Percentiles rank a stretch among this genome's conserved stretches.
These are phyloP conservation scores for Xestobium rufovillosum DNA, from an alignment of 2,888 invertebrate species.

Conservation along the genomic window DNA sequence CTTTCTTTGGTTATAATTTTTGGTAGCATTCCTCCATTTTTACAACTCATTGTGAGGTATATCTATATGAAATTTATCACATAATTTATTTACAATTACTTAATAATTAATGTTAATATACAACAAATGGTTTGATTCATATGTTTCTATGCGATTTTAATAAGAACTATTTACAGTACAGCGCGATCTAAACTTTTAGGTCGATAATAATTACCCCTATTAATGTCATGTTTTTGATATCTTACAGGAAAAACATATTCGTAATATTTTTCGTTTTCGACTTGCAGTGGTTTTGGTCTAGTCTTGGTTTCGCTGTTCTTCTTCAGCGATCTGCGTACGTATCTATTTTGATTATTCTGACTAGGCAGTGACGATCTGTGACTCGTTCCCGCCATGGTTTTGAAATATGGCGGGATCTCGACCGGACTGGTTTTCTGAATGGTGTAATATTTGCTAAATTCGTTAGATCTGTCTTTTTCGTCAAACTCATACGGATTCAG, in stretches of 20 bases:
- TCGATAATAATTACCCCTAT: conserved; percentile 37
- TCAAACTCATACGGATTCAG: conserved; percentile 36
- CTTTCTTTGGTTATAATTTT: too few relatives aligned
- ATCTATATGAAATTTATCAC: too few relatives aligned
- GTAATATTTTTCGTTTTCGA: conserved; percentile 53
- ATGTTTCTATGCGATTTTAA: too few relatives aligned
- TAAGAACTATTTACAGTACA: conserved; percentile 40
- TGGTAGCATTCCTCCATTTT: too few relatives aligned
- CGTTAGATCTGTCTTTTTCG: conserved; percentile 28
- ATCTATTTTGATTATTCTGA: too few relatives aligned
- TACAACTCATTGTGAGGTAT: too few relatives aligned
- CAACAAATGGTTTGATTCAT: too few relatives aligned
- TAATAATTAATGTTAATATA: too few relatives aligned
- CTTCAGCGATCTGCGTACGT: conserved; percentile 28
- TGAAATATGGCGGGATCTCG: conserved; percentile 36
- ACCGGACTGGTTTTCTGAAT: conserved; percentile 33
- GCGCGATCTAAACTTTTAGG: conserved; percentile 39
- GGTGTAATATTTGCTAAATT: conserved; percentile 35
- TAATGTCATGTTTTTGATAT: conserved; percentile 26
- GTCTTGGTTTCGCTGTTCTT: conserved; percentile 34
- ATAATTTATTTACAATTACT: too few relatives aligned
- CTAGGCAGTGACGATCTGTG: conserved; percentile 29
- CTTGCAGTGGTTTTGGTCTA: conserved; percentile 52
- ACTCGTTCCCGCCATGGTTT: conserved; percentile 27
- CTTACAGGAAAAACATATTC: conserved; percentile 52